Base-by-base conservation (phyloP, 2,797 vertebrate species). In the Paguma larvata region DNA sequence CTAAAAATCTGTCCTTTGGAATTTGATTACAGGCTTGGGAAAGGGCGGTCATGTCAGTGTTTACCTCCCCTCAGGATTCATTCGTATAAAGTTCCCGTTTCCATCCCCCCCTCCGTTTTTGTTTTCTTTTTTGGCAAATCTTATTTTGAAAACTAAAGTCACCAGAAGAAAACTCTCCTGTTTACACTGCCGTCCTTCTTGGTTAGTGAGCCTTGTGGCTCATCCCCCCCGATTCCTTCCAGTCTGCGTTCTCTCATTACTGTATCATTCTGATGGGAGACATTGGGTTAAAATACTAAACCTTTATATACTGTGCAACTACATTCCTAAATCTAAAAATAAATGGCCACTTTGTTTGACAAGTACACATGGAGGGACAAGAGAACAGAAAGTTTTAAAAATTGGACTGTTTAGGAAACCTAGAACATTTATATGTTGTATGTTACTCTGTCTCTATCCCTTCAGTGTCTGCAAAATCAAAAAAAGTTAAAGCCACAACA, bases 61-160 rank as follows among this genome's bases (percentile, higher is more conserved):
- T 75, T 67, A 19, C 79, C 44, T 73, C 73, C 44, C 34, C 32
- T 59, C 19, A 70, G 63, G 89, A 51, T 85, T 80, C 86, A 51
- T 85, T 84, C 41, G 25, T 6, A 19, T 16, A 79, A 92, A 78
- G 38, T 48, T 88, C 44, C 12, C 14, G 27, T 32, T 75, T 83
- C 27, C 27, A 34, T 3, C 30, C 6, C 7, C 18, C 13, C 19
- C 48, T 0, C 1, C 19, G 38, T 38, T 32, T 51, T 68, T 27
- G 46, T 2, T 1, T 38, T 21, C 51, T 78, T 27, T 65, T 19
- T 62, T 14, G 13, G 38, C 59, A 38, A 65, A 41, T 27, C 41
- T 93, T 68, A 34, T 44, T 91, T 88, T 75, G 86, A 53, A 91
- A 91, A 85, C 44, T 23, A 30, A 75, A 53, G 34, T 89, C 34